Percentiles rank a stretch among this genome's conserved stretches.
Evolutionary conservation across 1,140 invertebrate species (phyloP).

Genomic region (Yoshiicerus persimilis): DNA sequence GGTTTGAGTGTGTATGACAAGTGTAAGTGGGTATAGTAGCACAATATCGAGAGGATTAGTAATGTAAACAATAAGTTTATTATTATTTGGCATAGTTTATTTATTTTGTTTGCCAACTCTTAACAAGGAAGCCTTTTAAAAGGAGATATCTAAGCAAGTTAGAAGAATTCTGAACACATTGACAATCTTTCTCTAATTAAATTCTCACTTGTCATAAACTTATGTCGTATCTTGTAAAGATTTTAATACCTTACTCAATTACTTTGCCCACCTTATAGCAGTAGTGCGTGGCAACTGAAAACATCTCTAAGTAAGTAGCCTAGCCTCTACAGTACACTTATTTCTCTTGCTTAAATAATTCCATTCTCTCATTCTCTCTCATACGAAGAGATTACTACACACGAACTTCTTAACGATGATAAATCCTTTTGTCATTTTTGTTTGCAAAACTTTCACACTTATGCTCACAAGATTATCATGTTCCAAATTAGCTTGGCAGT

Average conservation of each 20-base stretch:
- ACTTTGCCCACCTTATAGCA: not conserved
- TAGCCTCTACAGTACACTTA: not conserved
- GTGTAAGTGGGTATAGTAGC: too few species aligned
- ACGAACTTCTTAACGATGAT: not conserved
- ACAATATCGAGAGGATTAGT: not conserved
- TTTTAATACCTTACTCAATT: not conserved
- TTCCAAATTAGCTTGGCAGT: not conserved
- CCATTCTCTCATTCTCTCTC: not conserved
- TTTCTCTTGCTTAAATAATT: not conserved
- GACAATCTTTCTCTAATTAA: constrained; percentile 6
- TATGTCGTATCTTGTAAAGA: not conserved
- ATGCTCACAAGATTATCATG: not conserved
- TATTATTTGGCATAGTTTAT: not conserved
- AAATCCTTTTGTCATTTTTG: not conserved
- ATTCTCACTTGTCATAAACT: constrained; percentile 3
- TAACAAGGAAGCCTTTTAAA: not conserved
- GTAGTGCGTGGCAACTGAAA: not conserved
- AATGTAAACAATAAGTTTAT: not conserved
- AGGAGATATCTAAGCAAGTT: not conserved
- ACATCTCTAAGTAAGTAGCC: not conserved
- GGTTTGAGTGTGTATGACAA: too few species aligned
- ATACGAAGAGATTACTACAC: not conserved
- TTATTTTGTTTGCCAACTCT: not conserved
- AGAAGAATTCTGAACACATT: not conserved
- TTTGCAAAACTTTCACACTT: not conserved